Evolutionary conservation across 2,888 invertebrate genomes (phyloP).

Genomic region (Leptopilina syphax): DNA sequence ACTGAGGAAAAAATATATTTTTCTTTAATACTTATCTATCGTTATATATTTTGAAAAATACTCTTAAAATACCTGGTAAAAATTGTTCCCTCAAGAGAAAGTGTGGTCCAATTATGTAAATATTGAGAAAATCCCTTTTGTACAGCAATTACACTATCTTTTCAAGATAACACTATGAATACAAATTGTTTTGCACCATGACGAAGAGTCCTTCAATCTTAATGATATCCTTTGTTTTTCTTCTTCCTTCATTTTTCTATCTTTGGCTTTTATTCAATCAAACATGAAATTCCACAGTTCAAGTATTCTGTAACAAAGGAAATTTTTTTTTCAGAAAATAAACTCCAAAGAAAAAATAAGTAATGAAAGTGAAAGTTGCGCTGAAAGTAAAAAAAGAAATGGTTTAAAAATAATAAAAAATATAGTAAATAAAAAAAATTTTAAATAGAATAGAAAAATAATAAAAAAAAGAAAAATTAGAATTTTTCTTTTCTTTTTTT

Average conservation of each 20-base stretch:
- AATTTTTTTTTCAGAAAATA: no score
- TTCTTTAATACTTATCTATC: no score
- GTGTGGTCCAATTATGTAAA: constrained; percentile 8
- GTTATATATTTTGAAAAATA: neutral
- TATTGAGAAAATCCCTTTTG: constrained; percentile 12
- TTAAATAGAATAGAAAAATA: neutral
- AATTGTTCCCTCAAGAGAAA: neutral
- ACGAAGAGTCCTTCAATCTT: constrained; percentile 17
- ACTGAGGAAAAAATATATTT: no score
- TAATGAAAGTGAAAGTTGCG: no score
- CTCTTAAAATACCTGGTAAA: constrained; percentile 7
- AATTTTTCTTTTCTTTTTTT: no score
- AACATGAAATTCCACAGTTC: constrained; percentile 40
- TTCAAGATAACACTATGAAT: neutral
- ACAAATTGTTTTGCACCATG: constrained; percentile 14
- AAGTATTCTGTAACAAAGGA: neutral
- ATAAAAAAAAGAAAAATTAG: neutral
- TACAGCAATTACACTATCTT: constrained; percentile 13
- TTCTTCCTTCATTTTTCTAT: neutral
- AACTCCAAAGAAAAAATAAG: no score
- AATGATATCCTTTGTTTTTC: neutral
- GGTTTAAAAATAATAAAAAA: neutral
- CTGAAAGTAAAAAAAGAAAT: neutral
- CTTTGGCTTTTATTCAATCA: constrained; percentile 23
- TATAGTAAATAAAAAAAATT: no score